Conservation (phyloP, 2,888 invertebrate species). For the Timandra comae region DNA sequence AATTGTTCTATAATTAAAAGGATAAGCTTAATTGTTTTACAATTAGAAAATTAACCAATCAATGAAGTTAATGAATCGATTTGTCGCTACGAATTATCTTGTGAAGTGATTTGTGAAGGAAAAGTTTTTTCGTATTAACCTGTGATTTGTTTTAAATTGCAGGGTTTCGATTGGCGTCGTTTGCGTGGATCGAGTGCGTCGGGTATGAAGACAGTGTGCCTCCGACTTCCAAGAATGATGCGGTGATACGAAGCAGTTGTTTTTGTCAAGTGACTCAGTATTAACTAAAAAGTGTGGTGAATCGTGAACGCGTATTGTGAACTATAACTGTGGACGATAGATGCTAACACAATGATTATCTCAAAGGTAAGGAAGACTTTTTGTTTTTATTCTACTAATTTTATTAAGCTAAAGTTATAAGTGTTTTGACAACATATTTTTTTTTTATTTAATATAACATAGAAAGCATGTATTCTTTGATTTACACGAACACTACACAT, state of each 20-base stretch:
- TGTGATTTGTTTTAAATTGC: slow-evolving; percentile 61
- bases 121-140: slow-evolving; percentile 51
- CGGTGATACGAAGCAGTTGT: slow-evolving; percentile 39
- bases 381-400: background rate
- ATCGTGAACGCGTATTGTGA: slow-evolving; percentile 36
- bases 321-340: slow-evolving; percentile 21
- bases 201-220: slow-evolving; percentile 49
- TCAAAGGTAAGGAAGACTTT: slow-evolving; percentile 49
- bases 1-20: no score
- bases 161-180: slow-evolving; percentile 62
- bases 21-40: no score
- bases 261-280: slow-evolving; percentile 32
- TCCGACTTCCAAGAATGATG: slow-evolving; percentile 36
- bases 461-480: no score
- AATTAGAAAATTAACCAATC: slow-evolving; percentile 21
- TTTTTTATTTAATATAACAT: no score
- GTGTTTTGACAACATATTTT: no score
- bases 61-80: slow-evolving; percentile 20
- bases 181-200: slow-evolving; percentile 43
- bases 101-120: slow-evolving; percentile 51
- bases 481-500: no score
- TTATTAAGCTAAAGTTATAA: background rate
- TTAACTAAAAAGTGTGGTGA: no score
- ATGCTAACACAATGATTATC: slow-evolving; percentile 38
- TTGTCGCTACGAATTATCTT: slow-evolving; percentile 40